Evolutionary conservation across 2,797 vertebrate genomes (phyloP).

Genomic region (Carapus acus): DNA sequence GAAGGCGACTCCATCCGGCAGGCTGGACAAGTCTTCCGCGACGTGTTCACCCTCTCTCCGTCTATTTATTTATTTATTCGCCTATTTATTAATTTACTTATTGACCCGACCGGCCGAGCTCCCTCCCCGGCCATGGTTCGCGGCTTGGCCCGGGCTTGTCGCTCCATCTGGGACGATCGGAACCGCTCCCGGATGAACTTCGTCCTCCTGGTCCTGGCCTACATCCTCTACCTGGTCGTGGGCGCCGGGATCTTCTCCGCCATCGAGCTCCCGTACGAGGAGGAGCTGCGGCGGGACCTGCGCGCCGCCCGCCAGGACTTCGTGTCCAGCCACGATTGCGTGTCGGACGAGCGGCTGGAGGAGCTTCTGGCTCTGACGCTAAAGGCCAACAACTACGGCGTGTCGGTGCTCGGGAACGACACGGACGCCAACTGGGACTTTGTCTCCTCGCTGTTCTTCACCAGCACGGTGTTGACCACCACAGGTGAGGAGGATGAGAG

Average conservation of each 20-base stretch:
- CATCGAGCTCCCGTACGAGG: constrained; percentile 87
- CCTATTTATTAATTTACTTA: no score
- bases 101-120: no score
- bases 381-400: constrained; percentile 90
- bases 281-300: constrained; percentile 78
- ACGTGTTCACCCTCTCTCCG: no score
- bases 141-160: constrained; percentile 56
- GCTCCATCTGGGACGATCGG: constrained; percentile 69
- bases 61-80: no score
- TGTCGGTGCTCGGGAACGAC: constrained; percentile 81
- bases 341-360: constrained; percentile 82
- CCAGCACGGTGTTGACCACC: constrained; percentile 93
- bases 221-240: constrained; percentile 79
- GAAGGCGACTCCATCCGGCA: constrained; percentile 33
- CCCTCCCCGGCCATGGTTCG: constrained; percentile 26
- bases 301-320: constrained; percentile 74
- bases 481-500: constrained; percentile 75
- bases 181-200: constrained; percentile 78
- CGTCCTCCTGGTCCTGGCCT: constrained; percentile 73
- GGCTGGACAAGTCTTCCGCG: no score
- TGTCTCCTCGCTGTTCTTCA: constrained; percentile 91
- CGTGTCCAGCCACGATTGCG: constrained; percentile 79
- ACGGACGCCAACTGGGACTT: constrained; percentile 90
- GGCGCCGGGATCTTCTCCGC: constrained; percentile 90
- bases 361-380: constrained; percentile 80